Evolutionary conservation across 2,888 invertebrate genomes (phyloP).

Genomic region (Agrotis clavis): DNA sequence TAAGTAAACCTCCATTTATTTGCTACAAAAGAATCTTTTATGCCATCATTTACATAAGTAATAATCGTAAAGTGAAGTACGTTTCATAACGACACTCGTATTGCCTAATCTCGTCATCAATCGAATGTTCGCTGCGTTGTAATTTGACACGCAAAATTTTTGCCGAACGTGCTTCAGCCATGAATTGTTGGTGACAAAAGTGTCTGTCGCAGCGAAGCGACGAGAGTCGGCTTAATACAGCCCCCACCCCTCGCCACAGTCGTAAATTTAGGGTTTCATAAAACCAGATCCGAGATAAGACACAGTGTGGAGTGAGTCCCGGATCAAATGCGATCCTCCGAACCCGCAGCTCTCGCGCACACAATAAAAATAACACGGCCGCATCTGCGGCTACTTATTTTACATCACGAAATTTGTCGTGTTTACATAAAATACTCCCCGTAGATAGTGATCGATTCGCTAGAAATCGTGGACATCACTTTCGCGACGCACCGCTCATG

Average conservation of each 20-base stretch:
- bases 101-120: conserved; percentile 80
- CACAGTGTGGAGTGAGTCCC: conserved; percentile 90
- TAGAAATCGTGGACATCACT: conserved; percentile 84
- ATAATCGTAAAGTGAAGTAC: conserved; percentile 75
- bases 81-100: conserved; percentile 74
- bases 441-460: conserved; percentile 87
- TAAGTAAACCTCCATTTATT: conserved; percentile 63
- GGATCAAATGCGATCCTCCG: conserved; percentile 89
- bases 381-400: conserved; percentile 89
- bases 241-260: conserved; percentile 89
- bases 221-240: conserved; percentile 88
- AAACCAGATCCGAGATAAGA: conserved; percentile 91
- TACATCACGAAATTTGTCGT: conserved; percentile 87
- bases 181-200: conserved; percentile 90
- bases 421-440: conserved; percentile 89
- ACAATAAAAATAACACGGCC: conserved; percentile 89
- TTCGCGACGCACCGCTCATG: conserved; percentile 77
- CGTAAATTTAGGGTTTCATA: conserved; percentile 92
- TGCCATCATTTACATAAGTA: conserved; percentile 68
- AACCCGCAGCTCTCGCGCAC: conserved; percentile 79
- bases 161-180: conserved; percentile 87
- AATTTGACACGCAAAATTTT: conserved; percentile 89
- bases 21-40: conserved; percentile 66
- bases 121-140: conserved; percentile 78
- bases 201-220: conserved; percentile 86